phyloP scores from a whole-genome alignment of 2,888 invertebrate genomes.

The Falcaria lacertinaria region DNA sequence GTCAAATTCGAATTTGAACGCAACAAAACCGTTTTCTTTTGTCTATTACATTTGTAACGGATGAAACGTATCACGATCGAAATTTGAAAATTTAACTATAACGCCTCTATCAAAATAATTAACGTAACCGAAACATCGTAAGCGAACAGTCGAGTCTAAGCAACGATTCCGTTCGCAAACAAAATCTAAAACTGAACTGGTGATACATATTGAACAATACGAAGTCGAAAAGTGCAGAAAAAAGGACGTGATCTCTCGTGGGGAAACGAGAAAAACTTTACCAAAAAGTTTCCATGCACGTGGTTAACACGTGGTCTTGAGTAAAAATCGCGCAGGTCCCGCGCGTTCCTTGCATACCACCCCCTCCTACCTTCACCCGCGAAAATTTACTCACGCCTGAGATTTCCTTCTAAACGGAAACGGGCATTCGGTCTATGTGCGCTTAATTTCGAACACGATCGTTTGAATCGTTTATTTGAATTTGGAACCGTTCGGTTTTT shows the following conservation, averaged over 20 bases:
- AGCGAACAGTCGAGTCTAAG: too few species aligned
- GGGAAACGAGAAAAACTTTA: constrained; percentile 47
- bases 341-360: constrained; percentile 46
- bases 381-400: constrained; percentile 20
- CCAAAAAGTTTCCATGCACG: constrained; percentile 66
- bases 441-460: too few species aligned
- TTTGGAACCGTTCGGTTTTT: constrained; percentile 1
- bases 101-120: not conserved
- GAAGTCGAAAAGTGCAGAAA: constrained; percentile 31
- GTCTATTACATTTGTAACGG: constrained; percentile 22
- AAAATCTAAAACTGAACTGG: too few species aligned
- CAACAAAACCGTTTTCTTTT: constrained; percentile 28
- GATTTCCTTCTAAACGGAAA: constrained; percentile 42
- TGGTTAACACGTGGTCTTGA: constrained; percentile 73
- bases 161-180: too few species aligned
- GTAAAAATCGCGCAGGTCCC: constrained; percentile 70
- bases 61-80: constrained; percentile 22
- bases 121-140: too few species aligned
- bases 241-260: constrained; percentile 18
- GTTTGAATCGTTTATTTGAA: constrained; percentile 4
- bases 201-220: constrained; percentile 17
- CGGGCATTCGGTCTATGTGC: constrained; percentile 21
- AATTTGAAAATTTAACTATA: not conserved
- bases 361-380: constrained; percentile 16
- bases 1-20: constrained; percentile 31